Evolutionary conservation across 2,797 vertebrate species (phyloP), one percentile per base, ranked within the genome.

Genomic region (Enteromius anoplus): DNA sequence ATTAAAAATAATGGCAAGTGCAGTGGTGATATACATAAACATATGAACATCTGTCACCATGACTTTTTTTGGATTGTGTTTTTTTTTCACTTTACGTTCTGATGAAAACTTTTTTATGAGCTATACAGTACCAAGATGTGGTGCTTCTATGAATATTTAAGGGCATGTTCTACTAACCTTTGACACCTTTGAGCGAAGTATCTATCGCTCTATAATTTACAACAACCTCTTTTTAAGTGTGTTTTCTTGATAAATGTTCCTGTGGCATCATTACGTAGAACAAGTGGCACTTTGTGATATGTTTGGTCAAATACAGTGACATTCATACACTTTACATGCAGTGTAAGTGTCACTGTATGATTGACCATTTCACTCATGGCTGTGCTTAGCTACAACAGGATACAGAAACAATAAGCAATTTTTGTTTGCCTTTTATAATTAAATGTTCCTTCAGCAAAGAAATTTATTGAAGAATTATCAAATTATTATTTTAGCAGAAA

Each of bases 371-470:
- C 51, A 45, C 51, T 60, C 66, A 21, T 42, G 34, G 29, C 45
- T 26, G 75, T 42, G 23, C 34, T 29, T 70, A 42, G n/a, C 26
- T 3, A n/a, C 12, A 71, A 47, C 3, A 62, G 11, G 19, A 51
- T 51, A 15, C 19, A 64, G 42, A 37, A 62, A 64, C 55, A 21
- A 23, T 17, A 60, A 47, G 19, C 64, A 60, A 37, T 72, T 69
- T 49, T n/a, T 40, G 70, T 64, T 81, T 64, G 29, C 19, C 15
- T 37, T 64, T 73, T 40, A 81, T n/a, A 73, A 47, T 17, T 21
- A 73, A 49, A 8, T 32, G 58, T 9, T 8, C 12, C 58, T 72
- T 64, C 15, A 47, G 11, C 23, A 71, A 29, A 34, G 34, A 66
- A 58, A 11, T 11, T 65, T n/a, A 19, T 42, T 73, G 45, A 75